These are phyloP conservation scores for Drosophila nigricruria DNA, from an alignment of 2,888 invertebrate species.

Conservation along the genomic window DNA sequence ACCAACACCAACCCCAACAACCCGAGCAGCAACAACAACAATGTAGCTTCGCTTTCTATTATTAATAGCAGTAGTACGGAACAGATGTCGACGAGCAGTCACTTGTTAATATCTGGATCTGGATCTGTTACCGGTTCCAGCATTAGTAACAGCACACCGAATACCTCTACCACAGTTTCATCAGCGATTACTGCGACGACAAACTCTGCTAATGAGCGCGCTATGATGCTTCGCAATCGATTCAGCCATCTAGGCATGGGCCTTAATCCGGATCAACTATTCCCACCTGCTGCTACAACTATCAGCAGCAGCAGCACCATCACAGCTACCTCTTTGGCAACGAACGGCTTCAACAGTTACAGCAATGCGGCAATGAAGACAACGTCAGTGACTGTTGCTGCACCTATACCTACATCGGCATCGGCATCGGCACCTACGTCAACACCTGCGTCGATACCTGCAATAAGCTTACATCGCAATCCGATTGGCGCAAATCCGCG, in stretches of 20 bases:
- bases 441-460: background rate
- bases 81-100: conserved; percentile 27
- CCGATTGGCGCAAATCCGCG: conserved; percentile 96
- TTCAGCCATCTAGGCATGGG: conserved; percentile 83
- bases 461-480: conserved; percentile 86
- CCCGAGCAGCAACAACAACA: background rate
- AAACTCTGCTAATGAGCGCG: conserved; percentile 54
- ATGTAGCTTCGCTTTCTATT: conserved; percentile 18
- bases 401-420: background rate
- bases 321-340: conserved; percentile 34
- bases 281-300: conserved; percentile 8
- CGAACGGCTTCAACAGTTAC: conserved; percentile 43
- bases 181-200: conserved; percentile 52
- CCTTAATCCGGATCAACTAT: conserved; percentile 56
- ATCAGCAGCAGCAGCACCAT: conserved; percentile 4
- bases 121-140: conserved; percentile 46
- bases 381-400: conserved; percentile 16
- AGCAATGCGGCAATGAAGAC: conserved; percentile 7
- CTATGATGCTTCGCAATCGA: conserved; percentile 80
- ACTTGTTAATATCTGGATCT: conserved; percentile 36
- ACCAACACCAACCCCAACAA: conserved; percentile 1
- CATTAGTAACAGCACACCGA: conserved; percentile 65
- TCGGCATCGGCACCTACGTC: conserved; percentile 30
- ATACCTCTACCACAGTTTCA: conserved; percentile 75
- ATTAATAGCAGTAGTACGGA: conserved; percentile 31